Evolutionary conservation across 2,888 invertebrate genomes (phyloP).

Genomic region (Dioctria rufipes): DNA sequence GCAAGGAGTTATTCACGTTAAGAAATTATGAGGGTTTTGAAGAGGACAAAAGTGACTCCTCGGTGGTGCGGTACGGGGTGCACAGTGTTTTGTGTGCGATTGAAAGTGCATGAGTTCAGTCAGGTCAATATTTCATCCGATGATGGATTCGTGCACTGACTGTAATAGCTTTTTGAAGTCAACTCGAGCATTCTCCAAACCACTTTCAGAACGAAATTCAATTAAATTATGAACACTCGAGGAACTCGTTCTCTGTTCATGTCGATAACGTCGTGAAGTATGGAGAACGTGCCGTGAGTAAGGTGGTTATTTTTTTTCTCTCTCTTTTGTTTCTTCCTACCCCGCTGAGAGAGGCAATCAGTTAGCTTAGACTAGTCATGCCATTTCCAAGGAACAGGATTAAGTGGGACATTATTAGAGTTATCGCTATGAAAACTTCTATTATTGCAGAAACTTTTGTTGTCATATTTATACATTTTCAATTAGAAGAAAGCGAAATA

Average conservation of each 20-base stretch:
- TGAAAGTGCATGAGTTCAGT: conserved; percentile 44
- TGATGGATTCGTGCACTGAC: conserved; percentile 51
- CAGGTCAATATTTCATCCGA: conserved; percentile 48
- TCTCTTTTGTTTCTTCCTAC: conserved; percentile 8
- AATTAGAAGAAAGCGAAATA: conserved; percentile 18
- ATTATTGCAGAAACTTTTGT: conserved; percentile 24
- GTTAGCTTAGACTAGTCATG: conserved; percentile 16
- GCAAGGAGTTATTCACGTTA: conserved; percentile 46
- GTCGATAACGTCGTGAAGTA: conserved; percentile 49
- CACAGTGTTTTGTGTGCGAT: conserved; percentile 24
- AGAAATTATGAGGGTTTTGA: conserved; percentile 7
- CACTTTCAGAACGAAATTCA: conserved; percentile 47
- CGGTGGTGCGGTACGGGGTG: background rate
- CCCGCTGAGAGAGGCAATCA: conserved; percentile 14
- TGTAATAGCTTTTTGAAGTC: conserved; percentile 50
- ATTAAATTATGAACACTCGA: conserved; percentile 52
- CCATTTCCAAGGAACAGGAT: conserved; percentile 30
- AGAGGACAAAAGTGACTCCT: background rate
- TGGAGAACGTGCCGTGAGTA: conserved; percentile 27
- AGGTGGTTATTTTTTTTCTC: background rate
- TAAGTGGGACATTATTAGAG: conserved; percentile 33
- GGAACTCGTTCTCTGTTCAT: conserved; percentile 44
- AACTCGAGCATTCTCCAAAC: conserved; percentile 30
- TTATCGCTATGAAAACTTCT: conserved; percentile 22
- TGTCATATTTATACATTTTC: conserved; percentile 40